A percentile compares a stretch with the other conserved stretches of the same genome.
phyloP scores from a whole-genome alignment of 1,140 invertebrate species.

The Arion vulgaris region DNA sequence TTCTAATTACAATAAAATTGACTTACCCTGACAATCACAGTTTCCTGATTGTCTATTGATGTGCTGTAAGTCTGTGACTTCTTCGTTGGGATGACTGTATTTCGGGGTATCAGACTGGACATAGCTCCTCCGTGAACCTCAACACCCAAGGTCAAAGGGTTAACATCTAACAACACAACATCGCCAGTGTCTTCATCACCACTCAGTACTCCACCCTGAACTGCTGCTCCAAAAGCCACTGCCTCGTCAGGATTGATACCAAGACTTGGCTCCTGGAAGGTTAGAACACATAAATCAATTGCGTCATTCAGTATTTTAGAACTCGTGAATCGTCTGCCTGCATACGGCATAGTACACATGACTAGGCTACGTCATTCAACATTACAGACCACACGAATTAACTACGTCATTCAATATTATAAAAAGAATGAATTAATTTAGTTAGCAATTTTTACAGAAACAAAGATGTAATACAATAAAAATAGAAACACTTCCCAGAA shows the following conservation, averaged over 20 bases:
- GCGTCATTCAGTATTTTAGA: too few relatives aligned
- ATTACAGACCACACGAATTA: too few relatives aligned
- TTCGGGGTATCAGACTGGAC: constrained; percentile 97
- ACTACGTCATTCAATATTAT: too few relatives aligned
- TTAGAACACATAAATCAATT: too few relatives aligned
- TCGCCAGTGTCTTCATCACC: constrained; percentile 79
- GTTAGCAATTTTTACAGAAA: too few relatives aligned
- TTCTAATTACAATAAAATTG: too few relatives aligned
- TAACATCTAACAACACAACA: constrained; percentile 96
- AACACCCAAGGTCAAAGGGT: constrained; percentile 97
- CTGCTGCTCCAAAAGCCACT: constrained; percentile 93
- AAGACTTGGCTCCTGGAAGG: constrained; percentile 85
- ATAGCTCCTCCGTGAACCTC: constrained; percentile 99
- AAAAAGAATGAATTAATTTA: too few relatives aligned
- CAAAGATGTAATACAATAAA: too few relatives aligned
- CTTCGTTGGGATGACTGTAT: constrained; percentile 99
- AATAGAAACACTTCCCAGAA: too few relatives aligned
- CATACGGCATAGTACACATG: too few relatives aligned
- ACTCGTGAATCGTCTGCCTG: too few relatives aligned
- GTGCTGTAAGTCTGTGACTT: constrained; percentile 99
- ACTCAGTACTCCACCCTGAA: constrained; percentile 88
- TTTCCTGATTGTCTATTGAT: constrained; percentile 97
- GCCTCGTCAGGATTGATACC: constrained; percentile 95
- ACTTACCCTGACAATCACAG: constrained; percentile 97
- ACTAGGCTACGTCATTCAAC: too few relatives aligned